These are phyloP conservation scores for Talpa occidentalis DNA, from an alignment of 2,113 vertebrate genomes.

Conservation along the genomic window DNA sequence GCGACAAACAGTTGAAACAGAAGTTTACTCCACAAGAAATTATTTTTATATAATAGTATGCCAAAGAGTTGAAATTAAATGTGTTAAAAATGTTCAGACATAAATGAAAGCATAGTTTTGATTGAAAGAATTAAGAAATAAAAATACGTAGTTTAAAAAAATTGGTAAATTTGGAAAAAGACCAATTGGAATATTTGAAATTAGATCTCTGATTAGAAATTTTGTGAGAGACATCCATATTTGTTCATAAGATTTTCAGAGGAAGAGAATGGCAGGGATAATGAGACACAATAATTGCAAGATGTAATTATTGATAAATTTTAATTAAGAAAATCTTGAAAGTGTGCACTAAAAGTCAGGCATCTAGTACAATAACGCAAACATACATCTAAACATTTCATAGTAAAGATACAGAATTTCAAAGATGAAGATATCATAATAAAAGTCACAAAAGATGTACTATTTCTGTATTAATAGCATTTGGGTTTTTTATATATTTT, in stretches of 20 bases:
- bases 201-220: neutral
- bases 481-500: no score
- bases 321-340: conserved; percentile 5
- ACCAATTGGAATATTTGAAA: conserved; percentile 4
- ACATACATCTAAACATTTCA: neutral
- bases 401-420: conserved; percentile 16
- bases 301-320: neutral
- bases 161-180: neutral
- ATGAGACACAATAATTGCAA: neutral
- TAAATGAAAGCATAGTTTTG: neutral
- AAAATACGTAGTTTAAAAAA: neutral
- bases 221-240: neutral
- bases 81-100: neutral
- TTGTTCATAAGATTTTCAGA: neutral
- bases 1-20: neutral
- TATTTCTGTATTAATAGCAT: neutral
- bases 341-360: neutral
- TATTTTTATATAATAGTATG: neutral
- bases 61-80: conserved; percentile 5
- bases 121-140: neutral
- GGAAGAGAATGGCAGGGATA: neutral
- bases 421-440: neutral
- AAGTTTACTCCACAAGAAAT: conserved; percentile 32
- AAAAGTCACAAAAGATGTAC: neutral
- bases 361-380: neutral